Evolutionary conservation across 2,113 vertebrate genomes (phyloP).

Genomic region (Shinisaurus crocodilurus): DNA sequence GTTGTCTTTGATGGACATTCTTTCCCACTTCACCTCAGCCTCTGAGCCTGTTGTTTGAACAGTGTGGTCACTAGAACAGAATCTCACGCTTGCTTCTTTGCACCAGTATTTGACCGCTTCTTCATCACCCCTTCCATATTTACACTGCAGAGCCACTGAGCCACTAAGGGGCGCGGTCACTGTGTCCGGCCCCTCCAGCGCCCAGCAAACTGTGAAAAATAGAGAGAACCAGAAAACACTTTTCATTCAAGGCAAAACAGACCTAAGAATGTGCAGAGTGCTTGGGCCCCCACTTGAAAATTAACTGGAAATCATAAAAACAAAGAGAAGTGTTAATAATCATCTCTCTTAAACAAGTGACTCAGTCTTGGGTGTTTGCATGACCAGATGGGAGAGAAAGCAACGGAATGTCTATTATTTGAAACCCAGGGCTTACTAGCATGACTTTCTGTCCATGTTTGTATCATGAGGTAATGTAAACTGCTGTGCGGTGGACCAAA

Average conservation of each 20-base stretch:
- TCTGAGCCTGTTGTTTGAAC: neutral
- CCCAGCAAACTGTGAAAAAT: neutral
- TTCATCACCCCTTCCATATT: neutral
- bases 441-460: neutral
- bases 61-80: neutral
- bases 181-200: neutral
- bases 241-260: neutral
- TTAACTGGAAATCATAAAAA: neutral
- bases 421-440: neutral
- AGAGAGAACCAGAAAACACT: neutral
- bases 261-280: neutral
- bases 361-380: neutral
- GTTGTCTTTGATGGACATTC: conserved; percentile 14
- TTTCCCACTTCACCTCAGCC: neutral
- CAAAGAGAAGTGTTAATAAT: neutral
- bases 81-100: neutral
- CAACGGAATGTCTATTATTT: no score
- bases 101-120: neutral
- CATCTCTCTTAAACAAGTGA: neutral
- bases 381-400: neutral
- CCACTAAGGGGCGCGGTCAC: neutral
- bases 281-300: neutral
- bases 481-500: no score
- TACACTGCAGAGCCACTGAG: neutral
- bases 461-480: neutral